Percentiles rank a stretch among this genome's conserved stretches.
phyloP scores from a whole-genome alignment of 1,140 invertebrate genomes.

The Drosophila trapezifrons region DNA sequence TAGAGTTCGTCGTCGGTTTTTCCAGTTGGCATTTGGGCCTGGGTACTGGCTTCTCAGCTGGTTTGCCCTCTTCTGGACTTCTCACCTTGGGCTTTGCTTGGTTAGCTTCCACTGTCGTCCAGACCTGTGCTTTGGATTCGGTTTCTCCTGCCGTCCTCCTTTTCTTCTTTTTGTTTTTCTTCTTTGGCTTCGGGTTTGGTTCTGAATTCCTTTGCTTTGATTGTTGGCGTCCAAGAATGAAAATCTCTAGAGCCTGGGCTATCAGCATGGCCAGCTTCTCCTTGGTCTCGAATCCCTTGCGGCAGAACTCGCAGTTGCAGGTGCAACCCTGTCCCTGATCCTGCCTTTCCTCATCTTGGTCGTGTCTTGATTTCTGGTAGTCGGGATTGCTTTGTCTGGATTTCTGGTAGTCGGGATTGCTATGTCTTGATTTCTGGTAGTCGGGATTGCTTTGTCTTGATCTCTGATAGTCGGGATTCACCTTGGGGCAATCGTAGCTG shows the following conservation, averaged over 20 bases:
- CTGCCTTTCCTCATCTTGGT: too few species aligned
- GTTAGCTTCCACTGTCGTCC: background rate
- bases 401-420: background rate
- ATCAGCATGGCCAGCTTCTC: conserved; percentile 30
- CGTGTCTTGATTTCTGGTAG: background rate
- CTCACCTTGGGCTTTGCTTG: background rate
- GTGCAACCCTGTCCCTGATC: background rate
- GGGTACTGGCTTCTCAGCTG: background rate
- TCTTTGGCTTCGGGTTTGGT: background rate
- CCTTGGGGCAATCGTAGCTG: background rate
- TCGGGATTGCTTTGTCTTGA: background rate
- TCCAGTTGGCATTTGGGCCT: too few species aligned
- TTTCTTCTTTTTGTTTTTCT: background rate
- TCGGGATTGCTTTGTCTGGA: background rate
- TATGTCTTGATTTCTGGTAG: background rate
- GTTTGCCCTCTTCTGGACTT: background rate
- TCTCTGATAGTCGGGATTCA: background rate
- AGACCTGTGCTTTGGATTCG: too few species aligned
- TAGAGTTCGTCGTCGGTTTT: too few species aligned
- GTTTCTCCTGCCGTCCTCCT: background rate
- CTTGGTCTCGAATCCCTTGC: conserved; percentile 3
- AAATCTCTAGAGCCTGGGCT: conserved; percentile 47
- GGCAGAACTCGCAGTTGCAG: conserved; percentile 32
- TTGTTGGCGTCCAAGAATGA: conserved; percentile 3
- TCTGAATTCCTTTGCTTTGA: background rate